These are phyloP conservation scores for Nyctibius bracteatus DNA, from an alignment of 2,113 vertebrate genomes.

Conservation along the genomic window DNA sequence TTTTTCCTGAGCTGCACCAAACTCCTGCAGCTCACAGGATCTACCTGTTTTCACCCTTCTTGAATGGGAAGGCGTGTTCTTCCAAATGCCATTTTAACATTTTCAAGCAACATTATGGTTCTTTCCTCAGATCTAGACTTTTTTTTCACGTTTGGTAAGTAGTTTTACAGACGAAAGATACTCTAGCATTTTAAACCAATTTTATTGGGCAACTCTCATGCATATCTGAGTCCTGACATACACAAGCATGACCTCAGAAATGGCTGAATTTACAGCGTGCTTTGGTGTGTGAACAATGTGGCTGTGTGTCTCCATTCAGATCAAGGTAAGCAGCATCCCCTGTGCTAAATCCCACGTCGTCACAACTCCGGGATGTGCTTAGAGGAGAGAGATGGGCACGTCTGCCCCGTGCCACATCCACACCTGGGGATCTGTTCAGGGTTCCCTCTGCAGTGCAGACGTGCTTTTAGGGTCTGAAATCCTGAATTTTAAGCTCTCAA, in stretches of 20 bases:
- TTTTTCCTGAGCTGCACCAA: not conserved
- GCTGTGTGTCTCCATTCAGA: not conserved
- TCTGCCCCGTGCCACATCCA: not conserved
- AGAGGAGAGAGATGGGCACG: not conserved
- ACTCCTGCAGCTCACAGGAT: not conserved
- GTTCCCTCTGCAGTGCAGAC: not conserved
- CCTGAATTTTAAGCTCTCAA: not conserved
- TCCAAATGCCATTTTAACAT: not conserved
- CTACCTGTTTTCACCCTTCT: not conserved
- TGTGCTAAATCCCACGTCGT: not conserved
- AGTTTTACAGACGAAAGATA: not conserved
- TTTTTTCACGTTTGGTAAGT: not conserved
- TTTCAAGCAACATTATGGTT: not conserved
- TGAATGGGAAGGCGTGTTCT: not conserved
- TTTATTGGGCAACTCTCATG: not conserved
- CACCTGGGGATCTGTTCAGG: not conserved
- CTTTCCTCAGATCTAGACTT: not conserved
- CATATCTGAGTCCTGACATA: not conserved
- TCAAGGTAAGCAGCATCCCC: not conserved
- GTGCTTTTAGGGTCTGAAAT: not conserved
- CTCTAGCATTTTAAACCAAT: not conserved
- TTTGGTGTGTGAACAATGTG: not conserved
- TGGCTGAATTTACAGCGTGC: rapidly evolving
- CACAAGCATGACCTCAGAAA: not conserved
- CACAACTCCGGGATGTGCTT: not conserved